phyloP scores from a whole-genome alignment of 2,113 vertebrate genomes.

The Alectura lathami region DNA sequence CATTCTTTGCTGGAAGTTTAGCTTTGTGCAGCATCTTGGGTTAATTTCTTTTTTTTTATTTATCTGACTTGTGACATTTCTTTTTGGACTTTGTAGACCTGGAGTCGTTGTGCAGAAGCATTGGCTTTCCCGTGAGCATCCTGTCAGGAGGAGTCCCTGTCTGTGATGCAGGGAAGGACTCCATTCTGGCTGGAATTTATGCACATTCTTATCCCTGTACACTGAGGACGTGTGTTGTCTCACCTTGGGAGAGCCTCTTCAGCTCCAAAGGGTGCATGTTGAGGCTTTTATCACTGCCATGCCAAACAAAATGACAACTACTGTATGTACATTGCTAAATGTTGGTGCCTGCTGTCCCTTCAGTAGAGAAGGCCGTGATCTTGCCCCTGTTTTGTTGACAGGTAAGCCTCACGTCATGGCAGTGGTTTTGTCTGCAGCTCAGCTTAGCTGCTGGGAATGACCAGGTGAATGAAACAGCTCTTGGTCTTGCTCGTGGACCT shows the following conservation, averaged over 20 bases:
- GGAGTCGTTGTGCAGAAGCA: neutral
- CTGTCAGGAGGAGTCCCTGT: neutral
- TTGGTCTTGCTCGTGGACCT: neutral
- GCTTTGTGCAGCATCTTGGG: neutral
- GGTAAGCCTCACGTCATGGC: accelerated
- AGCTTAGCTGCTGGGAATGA: neutral
- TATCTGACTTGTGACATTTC: neutral
- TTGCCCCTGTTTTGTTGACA: neutral
- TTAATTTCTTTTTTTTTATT: too few relatives aligned
- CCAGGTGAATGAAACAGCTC: neutral
- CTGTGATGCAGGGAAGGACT: neutral
- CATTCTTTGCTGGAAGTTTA: too few relatives aligned
- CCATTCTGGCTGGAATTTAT: neutral
- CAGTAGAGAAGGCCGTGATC: neutral
- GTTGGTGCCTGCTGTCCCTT: neutral
- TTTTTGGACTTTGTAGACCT: neutral
- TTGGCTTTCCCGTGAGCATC: neutral
- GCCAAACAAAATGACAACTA: neutral
- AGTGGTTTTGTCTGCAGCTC: neutral
- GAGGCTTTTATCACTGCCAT: neutral
- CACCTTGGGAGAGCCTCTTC: neutral
- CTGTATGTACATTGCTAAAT: neutral
- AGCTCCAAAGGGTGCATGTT: neutral
- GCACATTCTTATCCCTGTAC: accelerated
- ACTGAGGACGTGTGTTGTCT: neutral